Base-by-base conservation (phyloP, 2,113 vertebrate genomes). In the Psettodes erumei region DNA sequence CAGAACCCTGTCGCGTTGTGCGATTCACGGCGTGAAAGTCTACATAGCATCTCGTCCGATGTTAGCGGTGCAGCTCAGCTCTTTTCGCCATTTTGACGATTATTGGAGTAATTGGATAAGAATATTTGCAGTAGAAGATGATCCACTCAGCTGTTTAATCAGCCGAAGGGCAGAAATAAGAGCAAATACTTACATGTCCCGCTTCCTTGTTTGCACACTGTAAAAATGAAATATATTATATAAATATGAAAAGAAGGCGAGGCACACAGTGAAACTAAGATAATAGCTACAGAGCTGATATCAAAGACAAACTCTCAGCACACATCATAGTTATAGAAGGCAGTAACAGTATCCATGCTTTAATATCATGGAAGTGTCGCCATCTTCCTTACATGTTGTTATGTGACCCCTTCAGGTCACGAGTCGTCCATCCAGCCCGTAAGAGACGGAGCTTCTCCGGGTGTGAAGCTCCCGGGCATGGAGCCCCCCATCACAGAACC, bases 381-480 rank as follows among this genome's bases (percentile, higher is more conserved):
- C 28, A 59, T 45, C 6, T 33, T 54, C n/a, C n/a, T n/a, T n/a
- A n/a, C n/a, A n/a, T n/a, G n/a, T n/a, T 25, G 18, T 15, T 16
- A 32, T 70, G 5, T 38, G 2, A 35, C 4, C 65, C 90, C 88
- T 91, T 90, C 89, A 83, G 96, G 96, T 82, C 88, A 96, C 71
- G 96, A 96, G 78, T 93, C 93, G 0, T 96, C 94, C 62, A 62
- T 93, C 2, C 94, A 95, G 54, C 89, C 93, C 27, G 69, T 84
- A 86, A 83, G 93, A 93, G 91, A 94, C 4, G 86, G 82, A 18
- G 53, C 75, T 55, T 92, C 87, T 78, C 88, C 91, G 18, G 90
- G 94, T 62, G 61, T 91, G 73, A 98, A 98, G 92, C 91, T 94
- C 32, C 48, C 94, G 37, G 60, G 93, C 9, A 86, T 95, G 83